Percentiles rank a stretch among this genome's conserved stretches.
phyloP scores from a whole-genome alignment of 2,113 vertebrate species.

The Gymnogyps californianus region DNA sequence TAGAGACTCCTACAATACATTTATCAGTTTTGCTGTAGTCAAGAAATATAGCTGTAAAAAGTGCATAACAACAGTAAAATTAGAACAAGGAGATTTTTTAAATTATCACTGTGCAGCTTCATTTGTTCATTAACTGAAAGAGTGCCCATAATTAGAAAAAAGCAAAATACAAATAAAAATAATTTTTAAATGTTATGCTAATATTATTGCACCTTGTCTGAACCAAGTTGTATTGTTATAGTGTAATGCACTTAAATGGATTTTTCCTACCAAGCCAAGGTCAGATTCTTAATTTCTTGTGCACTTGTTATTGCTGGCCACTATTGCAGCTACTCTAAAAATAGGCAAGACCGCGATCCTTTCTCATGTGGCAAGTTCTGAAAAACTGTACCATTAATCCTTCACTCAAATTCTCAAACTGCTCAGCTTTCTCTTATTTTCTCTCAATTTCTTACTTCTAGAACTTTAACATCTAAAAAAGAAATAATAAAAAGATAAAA shows the following conservation, averaged over 20 bases:
- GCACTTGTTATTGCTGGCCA: neutral
- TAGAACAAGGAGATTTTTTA: neutral
- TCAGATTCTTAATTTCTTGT: neutral
- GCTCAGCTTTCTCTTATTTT: neutral
- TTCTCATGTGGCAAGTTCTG: neutral
- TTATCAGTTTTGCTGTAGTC: slow-evolving; percentile 11
- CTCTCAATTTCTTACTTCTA: neutral
- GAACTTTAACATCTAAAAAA: neutral
- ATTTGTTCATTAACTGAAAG: neutral
- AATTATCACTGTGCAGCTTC: neutral
- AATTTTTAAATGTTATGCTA: neutral
- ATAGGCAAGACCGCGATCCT: neutral
- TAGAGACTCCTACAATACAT: slow-evolving; percentile 16
- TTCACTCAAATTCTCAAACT: neutral
- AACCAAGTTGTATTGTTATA: neutral
- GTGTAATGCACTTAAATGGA: neutral
- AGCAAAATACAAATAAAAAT: neutral
- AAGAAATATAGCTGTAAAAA: slow-evolving; percentile 25
- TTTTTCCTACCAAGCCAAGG: neutral
- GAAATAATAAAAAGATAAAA: neutral
- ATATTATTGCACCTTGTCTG: neutral
- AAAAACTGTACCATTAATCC: neutral
- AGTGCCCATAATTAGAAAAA: neutral
- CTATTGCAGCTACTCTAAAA: neutral
- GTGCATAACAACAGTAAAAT: neutral